These are phyloP conservation scores for Hartigia nigra DNA, from an alignment of 2,888 invertebrate genomes.

Conservation along the genomic window DNA sequence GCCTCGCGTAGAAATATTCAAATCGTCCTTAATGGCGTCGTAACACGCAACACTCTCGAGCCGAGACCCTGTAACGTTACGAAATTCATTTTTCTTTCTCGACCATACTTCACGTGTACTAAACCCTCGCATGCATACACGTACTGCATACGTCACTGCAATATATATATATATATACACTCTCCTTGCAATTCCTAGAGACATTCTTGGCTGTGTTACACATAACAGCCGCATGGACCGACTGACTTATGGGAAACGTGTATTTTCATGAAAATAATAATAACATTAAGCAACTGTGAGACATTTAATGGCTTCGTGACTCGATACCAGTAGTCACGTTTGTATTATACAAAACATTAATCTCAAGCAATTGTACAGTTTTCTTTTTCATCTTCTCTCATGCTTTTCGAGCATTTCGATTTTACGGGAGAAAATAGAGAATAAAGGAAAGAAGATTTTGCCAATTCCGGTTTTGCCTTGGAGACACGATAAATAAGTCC, in stretches of 20 bases:
- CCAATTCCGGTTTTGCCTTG: not conserved
- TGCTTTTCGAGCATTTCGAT: not conserved
- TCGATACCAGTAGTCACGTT: not conserved
- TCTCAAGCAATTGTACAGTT: not conserved
- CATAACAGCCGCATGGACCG: not conserved
- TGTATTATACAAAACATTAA: not conserved
- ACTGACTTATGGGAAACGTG: not conserved
- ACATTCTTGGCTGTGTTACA: not conserved
- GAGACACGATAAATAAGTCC: not conserved
- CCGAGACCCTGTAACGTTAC: slow-evolving; percentile 17
- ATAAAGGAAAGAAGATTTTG: not conserved
- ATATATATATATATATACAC: no score
- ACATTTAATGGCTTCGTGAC: not conserved
- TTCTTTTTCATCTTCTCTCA: not conserved
- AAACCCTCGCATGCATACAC: not conserved
- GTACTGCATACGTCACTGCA: not conserved
- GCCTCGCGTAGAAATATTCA: slow-evolving; percentile 35
- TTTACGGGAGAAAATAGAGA: not conserved
- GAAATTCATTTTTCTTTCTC: not conserved
- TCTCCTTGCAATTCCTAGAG: not conserved
- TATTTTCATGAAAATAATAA: not conserved
- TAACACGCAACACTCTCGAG: slow-evolving; percentile 32
- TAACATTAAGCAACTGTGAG: not conserved
- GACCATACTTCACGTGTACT: not conserved
- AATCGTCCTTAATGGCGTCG: slow-evolving; percentile 33